Evolutionary conservation across 2,113 vertebrate genomes (phyloP), one percentile per base, ranked within the genome.

Genomic region (Bungarus multicinctus): DNA sequence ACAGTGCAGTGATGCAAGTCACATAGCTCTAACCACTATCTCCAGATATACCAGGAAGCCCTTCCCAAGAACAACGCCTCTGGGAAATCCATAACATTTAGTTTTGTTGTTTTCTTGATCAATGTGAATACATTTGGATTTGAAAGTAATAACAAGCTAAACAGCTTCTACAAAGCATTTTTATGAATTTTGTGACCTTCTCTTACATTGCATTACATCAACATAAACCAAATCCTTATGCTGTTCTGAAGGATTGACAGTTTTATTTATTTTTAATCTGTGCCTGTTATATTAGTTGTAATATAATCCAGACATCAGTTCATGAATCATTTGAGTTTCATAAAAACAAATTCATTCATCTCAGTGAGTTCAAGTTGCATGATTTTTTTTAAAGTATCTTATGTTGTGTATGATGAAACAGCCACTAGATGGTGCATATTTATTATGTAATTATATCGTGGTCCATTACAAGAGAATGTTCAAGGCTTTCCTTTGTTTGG

Each of bases 351-450:
- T 90, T 60, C 43, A 54, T 43, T 34, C 30, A 34, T 69, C 64
- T 69, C 2, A 57, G 52, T 85, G 74, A 50, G 25, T 25, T 50
- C 50, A 11, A 25, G 85, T 52, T 47, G 30, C 1, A 52, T 87
- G 47, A 39, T 81, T 89, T 89, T 58, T 69, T 22, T 34, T 54
- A 14, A 64, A 69, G 23, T 30, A 74, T 47, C 87, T 55, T 55
- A 14, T 30, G 34, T 7, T 91, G 23, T 34, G 5, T 16, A 88
- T n/a, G 39, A 11, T 2, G 18, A 11, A 89, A 1, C 57, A 43
- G 81, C 97, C 97, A 96, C 95, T 91, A 97, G 97, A 93, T 97
- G 97, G 97, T 92, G 92, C 95, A 55, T 96, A 96, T 94, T 96
- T 96, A 94, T 94, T 92, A 94, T 87, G 90, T 91, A 96, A 94